Evolutionary conservation across 2,113 vertebrate genomes (phyloP).

Genomic region (Muntiacus muntjak): DNA sequence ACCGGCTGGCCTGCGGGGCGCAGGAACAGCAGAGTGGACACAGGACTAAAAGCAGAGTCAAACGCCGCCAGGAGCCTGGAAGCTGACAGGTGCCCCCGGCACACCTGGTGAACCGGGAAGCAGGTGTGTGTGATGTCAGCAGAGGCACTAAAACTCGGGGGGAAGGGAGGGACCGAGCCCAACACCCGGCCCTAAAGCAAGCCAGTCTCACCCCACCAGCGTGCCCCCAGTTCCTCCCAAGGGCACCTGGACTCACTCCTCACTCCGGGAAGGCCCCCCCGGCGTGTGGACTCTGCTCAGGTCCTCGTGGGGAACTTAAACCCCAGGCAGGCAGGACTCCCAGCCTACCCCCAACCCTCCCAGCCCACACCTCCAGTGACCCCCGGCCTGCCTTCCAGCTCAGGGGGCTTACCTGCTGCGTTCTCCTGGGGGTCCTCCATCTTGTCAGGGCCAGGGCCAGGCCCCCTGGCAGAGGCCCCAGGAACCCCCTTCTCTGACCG

Average conservation of each 20-base stretch:
- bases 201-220: neutral
- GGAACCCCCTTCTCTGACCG: neutral
- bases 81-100: neutral
- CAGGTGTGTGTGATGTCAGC: neutral
- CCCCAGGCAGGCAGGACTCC: neutral
- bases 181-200: neutral
- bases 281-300: neutral
- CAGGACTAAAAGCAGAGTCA: neutral
- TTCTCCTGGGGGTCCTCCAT: constrained; percentile 36
- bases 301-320: neutral
- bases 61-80: neutral
- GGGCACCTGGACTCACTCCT: neutral
- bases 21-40: neutral
- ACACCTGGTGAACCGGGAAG: neutral
- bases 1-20: accelerated
- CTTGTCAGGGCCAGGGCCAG: neutral
- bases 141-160: neutral
- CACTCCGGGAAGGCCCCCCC: neutral
- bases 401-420: constrained; percentile 29
- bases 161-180: neutral
- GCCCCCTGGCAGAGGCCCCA: neutral
- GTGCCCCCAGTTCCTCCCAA: neutral
- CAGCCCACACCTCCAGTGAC: neutral
- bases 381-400: neutral
- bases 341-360: neutral